Percentiles rank a stretch among this genome's conserved stretches.
These are phyloP conservation scores for Pelvicachromis taeniatus DNA, from an alignment of 2,113 vertebrate species.

Conservation along the genomic window DNA sequence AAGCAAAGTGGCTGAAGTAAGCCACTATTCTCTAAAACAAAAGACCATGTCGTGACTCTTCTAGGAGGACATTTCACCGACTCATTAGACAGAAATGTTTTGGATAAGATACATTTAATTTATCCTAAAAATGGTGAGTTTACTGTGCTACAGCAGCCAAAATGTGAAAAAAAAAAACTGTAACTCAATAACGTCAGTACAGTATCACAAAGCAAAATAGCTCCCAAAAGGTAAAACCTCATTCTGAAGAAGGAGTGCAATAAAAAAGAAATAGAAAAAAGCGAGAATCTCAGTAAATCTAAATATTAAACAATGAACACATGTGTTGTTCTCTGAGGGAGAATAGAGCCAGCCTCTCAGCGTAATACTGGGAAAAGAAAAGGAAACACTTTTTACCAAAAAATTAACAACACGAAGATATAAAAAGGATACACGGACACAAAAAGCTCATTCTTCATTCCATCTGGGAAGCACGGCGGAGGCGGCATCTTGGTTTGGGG, in stretches of 20 bases:
- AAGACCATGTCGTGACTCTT: not conserved
- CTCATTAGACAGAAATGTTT: not conserved
- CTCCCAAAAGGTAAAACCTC: not conserved
- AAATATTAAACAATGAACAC: not conserved
- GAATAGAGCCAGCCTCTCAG: rapidly evolving
- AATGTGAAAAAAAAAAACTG: not conserved
- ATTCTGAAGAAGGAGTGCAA: too few species aligned
- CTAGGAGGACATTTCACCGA: not conserved
- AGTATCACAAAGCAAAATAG: not conserved
- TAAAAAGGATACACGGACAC: not conserved
- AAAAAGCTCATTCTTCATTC: too few species aligned
- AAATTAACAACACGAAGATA: not conserved
- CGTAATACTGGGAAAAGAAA: not conserved
- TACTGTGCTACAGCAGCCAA: not conserved
- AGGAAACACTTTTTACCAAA: not conserved
- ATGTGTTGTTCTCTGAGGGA: not conserved
- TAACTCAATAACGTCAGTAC: not conserved
- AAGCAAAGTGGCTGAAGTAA: not conserved
- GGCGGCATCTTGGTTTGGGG: not conserved
- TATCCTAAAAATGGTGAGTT: not conserved
- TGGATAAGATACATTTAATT: not conserved
- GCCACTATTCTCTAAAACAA: not conserved
- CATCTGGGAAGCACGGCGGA: not conserved
- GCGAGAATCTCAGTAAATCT: not conserved
- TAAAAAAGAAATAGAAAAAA: not conserved